A percentile compares a stretch with the other conserved stretches of the same genome.
phyloP scores from a whole-genome alignment of 2,113 vertebrate species.

The Percopsis transmontana region DNA sequence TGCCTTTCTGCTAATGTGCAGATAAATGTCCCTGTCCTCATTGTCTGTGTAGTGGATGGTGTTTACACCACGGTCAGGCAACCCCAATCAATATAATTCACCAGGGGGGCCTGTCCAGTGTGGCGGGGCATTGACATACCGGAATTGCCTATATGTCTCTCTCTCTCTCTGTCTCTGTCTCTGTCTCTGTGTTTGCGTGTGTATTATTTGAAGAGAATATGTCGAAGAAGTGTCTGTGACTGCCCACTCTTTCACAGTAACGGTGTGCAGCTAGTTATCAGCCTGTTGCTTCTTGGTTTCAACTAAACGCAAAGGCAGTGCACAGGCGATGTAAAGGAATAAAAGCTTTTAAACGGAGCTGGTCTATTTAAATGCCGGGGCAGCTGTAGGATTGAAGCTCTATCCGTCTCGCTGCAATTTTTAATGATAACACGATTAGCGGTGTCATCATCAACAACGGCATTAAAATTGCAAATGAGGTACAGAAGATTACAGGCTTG shows the following conservation, averaged over 20 bases:
- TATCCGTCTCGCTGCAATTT: constrained; percentile 29
- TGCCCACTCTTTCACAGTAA: too few relatives aligned
- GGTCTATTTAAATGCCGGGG: background rate
- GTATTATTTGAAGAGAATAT: too few relatives aligned
- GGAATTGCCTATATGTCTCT: too few relatives aligned
- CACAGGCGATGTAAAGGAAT: constrained; percentile 9
- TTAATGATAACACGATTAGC: constrained; percentile 60
- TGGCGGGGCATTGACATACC: too few relatives aligned
- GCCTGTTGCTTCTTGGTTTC: background rate
- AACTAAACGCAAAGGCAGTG: constrained; percentile 3
- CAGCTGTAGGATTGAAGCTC: background rate
- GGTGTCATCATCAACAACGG: constrained; percentile 51
- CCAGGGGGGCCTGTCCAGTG: constrained; percentile 23
- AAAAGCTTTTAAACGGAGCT: background rate
- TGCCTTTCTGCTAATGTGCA: constrained; percentile 12
- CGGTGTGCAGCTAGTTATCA: constrained; percentile 36
- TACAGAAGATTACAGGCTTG: constrained; percentile 56
- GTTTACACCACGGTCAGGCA: constrained; percentile 28
- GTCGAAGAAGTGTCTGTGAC: too few relatives aligned
- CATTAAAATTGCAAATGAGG: constrained; percentile 68
- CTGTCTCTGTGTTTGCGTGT: too few relatives aligned
- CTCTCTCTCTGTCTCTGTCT: too few relatives aligned
- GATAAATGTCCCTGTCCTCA: constrained; percentile 29
- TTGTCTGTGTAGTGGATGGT: constrained; percentile 26
- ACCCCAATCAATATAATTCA: constrained; percentile 47